phyloP scores from a whole-genome alignment of 2,888 invertebrate genomes.

The Trachelus stipa region DNA sequence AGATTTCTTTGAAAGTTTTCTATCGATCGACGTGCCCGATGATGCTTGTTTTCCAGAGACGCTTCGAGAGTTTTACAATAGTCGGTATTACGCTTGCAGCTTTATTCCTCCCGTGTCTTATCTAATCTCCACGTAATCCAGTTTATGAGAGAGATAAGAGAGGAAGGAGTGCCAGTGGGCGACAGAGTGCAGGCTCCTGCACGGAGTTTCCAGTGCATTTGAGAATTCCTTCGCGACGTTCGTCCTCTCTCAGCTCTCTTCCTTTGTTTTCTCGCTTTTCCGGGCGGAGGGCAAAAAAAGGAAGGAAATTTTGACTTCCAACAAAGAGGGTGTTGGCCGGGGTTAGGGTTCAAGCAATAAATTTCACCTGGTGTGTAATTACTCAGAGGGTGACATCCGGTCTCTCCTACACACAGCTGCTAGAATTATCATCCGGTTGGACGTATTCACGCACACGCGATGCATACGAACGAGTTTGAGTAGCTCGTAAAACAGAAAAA shows the following conservation, averaged over 20 bases:
- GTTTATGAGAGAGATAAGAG: neutral
- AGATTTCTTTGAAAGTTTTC: neutral
- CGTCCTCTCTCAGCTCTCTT: neutral
- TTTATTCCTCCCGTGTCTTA: neutral
- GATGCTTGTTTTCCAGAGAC: neutral
- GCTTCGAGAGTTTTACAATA: neutral
- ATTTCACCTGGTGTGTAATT: neutral
- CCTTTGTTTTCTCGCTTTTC: neutral
- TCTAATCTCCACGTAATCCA: neutral
- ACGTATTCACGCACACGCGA: neutral
- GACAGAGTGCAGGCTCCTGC: neutral
- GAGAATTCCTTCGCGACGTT: neutral
- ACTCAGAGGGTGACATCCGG: neutral
- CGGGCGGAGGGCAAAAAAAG: neutral
- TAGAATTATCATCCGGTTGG: neutral
- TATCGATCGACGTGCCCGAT: neutral
- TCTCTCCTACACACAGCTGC: neutral
- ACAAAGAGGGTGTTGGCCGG: neutral
- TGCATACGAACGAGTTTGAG: neutral
- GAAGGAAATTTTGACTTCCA: neutral
- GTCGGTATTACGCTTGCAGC: neutral
- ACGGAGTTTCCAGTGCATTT: neutral
- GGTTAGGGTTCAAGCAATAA: neutral
- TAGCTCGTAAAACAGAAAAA: neutral
- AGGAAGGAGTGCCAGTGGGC: neutral